Evolutionary conservation across 2,113 vertebrate species (phyloP).

Genomic region (Terrapene triunguis): DNA sequence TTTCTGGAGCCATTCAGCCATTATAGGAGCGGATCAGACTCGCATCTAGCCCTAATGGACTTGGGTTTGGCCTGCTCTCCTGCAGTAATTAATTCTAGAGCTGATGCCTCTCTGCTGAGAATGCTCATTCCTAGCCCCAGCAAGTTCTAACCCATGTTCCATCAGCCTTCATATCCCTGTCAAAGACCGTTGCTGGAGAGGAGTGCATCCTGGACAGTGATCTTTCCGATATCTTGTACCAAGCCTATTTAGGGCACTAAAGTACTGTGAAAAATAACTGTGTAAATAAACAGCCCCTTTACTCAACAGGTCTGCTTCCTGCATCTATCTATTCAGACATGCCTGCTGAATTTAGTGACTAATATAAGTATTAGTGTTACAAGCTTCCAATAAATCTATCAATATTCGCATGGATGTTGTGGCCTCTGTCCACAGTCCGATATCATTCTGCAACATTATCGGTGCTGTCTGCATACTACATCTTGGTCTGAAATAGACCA

Average conservation of each 20-base stretch:
- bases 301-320: neutral
- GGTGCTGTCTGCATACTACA: neutral
- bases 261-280: neutral
- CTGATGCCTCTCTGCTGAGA: neutral
- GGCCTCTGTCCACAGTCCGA: neutral
- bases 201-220: neutral
- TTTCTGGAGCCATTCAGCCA: neutral
- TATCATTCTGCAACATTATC: neutral
- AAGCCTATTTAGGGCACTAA: neutral
- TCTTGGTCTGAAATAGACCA: constrained; percentile 5
- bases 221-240: neutral
- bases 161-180: neutral
- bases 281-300: neutral
- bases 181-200: neutral
- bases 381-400: neutral
- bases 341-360: neutral
- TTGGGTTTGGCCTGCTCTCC: neutral
- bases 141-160: neutral
- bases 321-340: neutral
- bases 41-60: neutral
- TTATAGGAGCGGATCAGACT: neutral
- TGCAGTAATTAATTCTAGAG: neutral
- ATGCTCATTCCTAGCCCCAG: neutral
- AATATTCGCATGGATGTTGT: neutral
- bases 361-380: neutral